Base-by-base conservation (phyloP, 2,888 invertebrate species). In the Uropetala carovei region DNA sequence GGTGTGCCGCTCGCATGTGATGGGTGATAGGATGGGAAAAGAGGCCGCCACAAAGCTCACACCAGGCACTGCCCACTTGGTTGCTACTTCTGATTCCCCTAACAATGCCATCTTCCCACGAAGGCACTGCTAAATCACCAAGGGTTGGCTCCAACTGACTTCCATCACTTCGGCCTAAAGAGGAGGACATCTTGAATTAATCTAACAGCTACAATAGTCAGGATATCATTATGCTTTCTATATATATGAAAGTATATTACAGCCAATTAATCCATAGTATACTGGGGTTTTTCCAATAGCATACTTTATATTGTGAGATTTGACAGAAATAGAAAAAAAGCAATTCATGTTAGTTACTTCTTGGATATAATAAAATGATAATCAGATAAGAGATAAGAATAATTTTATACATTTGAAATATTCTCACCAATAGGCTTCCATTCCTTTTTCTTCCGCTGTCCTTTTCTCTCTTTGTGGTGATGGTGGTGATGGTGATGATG, bases 1-100 rank as follows among this genome's bases (percentile, higher is more conserved):
- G 97, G 95, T 99, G 99, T 81, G 96, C 96, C 94, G 97, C 97
- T 60, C 98, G 96, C 98, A 99, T 98, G 95, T 99, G 99, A 94
- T 98, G 98, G 0, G 98, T 98, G 0, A 99, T 97, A 0, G 99
- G 99, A 93, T 97, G 96, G 0, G 97, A 96, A 94, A 97, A 97
- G 94, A 95, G 96, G 60, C 97, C 97, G 8, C 98, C 98, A 94
- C 99, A 99, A 68, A 99, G 96, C 95, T 99, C 99, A 95, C 99
- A 99, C 93, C 89, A 89, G 8, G 64, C 89, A n/a, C 64, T 89
- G 18, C 85, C 8, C 94, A 93, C 81, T 93, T 16, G 95, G 94
- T 93, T 30, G 7, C 43, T 43, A 43, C 89, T 68, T n/a, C 89
- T 64, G 30, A 89, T 59, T 2, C 89, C 30, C 16, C 89, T 89